phyloP scores from a whole-genome alignment of 2,888 invertebrate genomes.

The Cremastinae sp. region DNA sequence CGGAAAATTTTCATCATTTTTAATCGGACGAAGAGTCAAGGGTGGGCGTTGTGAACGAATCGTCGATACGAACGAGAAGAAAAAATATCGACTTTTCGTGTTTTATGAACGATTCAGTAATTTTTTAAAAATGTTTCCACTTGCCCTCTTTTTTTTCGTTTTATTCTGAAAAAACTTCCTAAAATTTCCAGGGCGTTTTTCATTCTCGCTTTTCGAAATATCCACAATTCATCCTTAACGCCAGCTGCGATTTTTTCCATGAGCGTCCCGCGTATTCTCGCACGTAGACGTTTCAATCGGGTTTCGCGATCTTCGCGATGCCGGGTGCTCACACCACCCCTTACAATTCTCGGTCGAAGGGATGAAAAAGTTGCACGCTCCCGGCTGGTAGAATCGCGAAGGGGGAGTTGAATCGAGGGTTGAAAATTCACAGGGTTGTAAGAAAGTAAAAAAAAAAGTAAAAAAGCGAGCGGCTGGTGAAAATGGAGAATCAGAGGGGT shows the following conservation, averaged over 20 bases:
- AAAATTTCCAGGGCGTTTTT: too few relatives aligned
- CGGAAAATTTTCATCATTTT: too few relatives aligned
- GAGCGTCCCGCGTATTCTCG: conserved; percentile 46
- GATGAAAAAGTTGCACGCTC: conserved; percentile 60
- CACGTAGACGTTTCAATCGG: conserved; percentile 61
- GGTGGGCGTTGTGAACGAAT: too few relatives aligned
- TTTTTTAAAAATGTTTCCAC: too few relatives aligned
- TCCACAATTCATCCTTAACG: not conserved
- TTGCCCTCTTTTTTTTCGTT: too few relatives aligned
- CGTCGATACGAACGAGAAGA: too few relatives aligned
- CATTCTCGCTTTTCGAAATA: not conserved
- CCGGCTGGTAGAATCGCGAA: conserved; percentile 33
- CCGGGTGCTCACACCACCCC: not conserved
- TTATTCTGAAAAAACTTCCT: too few relatives aligned
- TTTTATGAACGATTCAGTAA: too few relatives aligned
- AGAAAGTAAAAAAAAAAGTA: conserved; percentile 49
- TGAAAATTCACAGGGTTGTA: conserved; percentile 73
- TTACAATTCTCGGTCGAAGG: conserved; percentile 25
- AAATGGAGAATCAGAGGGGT: conserved; percentile 28
- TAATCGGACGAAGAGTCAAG: too few relatives aligned
- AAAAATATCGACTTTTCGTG: too few relatives aligned
- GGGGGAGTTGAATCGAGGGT: conserved; percentile 65
- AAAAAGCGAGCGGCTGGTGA: conserved; percentile 37
- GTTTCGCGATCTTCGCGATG: conserved; percentile 54
- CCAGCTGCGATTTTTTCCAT: conserved; percentile 22